phyloP scores from a whole-genome alignment of 2,797 vertebrate genomes.

The Cercopithecus hamlyni region DNA sequence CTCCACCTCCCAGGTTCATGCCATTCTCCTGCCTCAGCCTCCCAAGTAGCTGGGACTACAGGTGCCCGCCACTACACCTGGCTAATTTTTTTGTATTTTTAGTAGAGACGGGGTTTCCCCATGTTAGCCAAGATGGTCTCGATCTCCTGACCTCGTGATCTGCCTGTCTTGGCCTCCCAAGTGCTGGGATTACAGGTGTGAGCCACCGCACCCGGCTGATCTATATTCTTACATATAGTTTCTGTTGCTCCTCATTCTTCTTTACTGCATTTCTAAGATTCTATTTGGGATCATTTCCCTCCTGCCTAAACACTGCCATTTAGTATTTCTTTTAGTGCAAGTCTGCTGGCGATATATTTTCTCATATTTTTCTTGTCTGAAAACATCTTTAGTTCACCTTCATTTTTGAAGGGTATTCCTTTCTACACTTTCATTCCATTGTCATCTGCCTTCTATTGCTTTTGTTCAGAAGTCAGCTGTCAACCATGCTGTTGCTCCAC shows the following conservation, averaged over 20 bases:
- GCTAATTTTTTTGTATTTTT: too few species aligned
- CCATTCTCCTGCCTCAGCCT: too few species aligned
- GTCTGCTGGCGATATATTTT: not conserved
- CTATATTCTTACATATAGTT: not conserved
- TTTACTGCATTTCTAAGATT: not conserved
- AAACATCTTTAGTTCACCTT: not conserved
- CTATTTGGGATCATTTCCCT: not conserved
- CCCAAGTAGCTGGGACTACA: too few species aligned
- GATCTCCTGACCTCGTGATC: too few species aligned
- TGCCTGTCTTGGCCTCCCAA: too few species aligned
- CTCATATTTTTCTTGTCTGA: not conserved
- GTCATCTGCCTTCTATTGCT: not conserved
- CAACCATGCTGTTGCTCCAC: not conserved
- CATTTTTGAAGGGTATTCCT: not conserved
- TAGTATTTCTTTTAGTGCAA: not conserved
- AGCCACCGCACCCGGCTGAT: too few species aligned
- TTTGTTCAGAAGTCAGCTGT: not conserved
- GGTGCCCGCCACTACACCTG: too few species aligned
- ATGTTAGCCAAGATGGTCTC: too few species aligned
- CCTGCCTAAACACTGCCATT: not conserved
- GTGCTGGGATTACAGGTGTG: too few species aligned
- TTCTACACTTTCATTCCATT: not conserved
- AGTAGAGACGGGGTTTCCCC: too few species aligned
- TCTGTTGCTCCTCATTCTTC: not conserved
- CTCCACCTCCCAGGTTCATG: too few species aligned